Evolutionary conservation across 2,888 invertebrate genomes (phyloP), one percentile per base, ranked within the genome.

Genomic region (Dryocosmus kuriphilus): DNA sequence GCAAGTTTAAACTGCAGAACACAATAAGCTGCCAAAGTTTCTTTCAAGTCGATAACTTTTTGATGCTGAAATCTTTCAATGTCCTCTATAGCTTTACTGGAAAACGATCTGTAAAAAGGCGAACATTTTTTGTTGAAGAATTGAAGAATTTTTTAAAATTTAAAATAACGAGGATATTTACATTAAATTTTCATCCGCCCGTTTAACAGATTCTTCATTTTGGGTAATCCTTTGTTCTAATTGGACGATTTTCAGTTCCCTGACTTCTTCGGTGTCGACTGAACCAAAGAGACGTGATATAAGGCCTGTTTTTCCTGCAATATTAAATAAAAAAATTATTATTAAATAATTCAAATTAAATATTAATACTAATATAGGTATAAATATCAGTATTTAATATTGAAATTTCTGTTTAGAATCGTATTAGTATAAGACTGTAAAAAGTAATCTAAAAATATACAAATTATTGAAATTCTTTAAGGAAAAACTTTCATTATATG

Each of bases 231-330:
- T 95, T 85, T 93, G 92, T 90, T 96, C 96, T 75, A 96, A 91
- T 75, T 93, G 93, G 75, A 94, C 93, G 77, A 96, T 94, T 90
- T 94, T 94, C 84, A 95, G 92, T 90, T 96, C 96, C 32, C 95
- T 93, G 62, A 95, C 95, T 86, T 96, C 96, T 88, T 96, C 96
- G 0, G 95, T 95, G 87, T 96, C 96, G 0, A 95, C 95, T 77
- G 95, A 94, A 60, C 96, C 96, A 90, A 96, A 95, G 80, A 96
- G 88, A 0, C 95, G 93, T 0, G 95, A 95, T 94, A 96, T 95
- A n/a, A 96, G 87, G 0, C 95, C 94, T 0, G 94, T 93, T 89
- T 95, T 95, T 79, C 96, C 96, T 86, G 60, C 2, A 79, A 75
- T n/a, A 8, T 51, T 2, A 51, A 35, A 30, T 55, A 24, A 77